Percentiles rank a stretch among this genome's conserved stretches.
Conservation (phyloP, 2,113 vertebrate genomes). For the Nannobrachium achirus region DNA sequence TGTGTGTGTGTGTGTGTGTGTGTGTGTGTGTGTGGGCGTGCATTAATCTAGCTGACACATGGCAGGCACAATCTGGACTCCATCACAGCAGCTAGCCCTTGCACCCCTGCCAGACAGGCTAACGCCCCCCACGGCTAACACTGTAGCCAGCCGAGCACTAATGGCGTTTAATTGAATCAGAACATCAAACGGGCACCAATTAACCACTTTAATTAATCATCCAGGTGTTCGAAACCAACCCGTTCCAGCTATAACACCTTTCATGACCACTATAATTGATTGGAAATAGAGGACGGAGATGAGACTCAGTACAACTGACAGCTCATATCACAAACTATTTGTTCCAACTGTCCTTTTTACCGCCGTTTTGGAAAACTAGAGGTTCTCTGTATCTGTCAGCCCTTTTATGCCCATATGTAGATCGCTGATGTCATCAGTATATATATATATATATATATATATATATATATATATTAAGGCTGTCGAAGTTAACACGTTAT, state of each 20-base stretch:
- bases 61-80: conserved; percentile 41
- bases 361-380: too few relatives aligned
- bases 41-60: conserved; percentile 1
- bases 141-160: conserved; percentile 22
- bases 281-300: conserved; percentile 11
- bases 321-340: too few relatives aligned
- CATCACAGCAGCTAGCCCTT: conserved; percentile 30
- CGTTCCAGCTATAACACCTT: conserved; percentile 39
- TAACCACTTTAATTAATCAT: conserved; percentile 37
- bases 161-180: conserved; percentile 48
- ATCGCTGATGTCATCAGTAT: too few relatives aligned
- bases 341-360: too few relatives aligned
- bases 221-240: conserved; percentile 56
- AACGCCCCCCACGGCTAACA: conserved; percentile 13
- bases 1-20: neutral
- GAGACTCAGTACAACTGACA: neutral
- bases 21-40: neutral
- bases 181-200: conserved; percentile 40
- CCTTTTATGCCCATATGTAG: too few relatives aligned
- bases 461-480: too few relatives aligned
- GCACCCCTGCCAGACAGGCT: conserved; percentile 23
- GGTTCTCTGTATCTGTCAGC: too few relatives aligned
- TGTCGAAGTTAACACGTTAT: too few relatives aligned
- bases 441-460: too few relatives aligned
- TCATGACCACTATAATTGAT: neutral